A percentile compares a stretch with the other conserved stretches of the same genome.
These are phyloP conservation scores for Hymenopus coronatus DNA, from an alignment of 2,888 invertebrate genomes.

Conservation along the genomic window DNA sequence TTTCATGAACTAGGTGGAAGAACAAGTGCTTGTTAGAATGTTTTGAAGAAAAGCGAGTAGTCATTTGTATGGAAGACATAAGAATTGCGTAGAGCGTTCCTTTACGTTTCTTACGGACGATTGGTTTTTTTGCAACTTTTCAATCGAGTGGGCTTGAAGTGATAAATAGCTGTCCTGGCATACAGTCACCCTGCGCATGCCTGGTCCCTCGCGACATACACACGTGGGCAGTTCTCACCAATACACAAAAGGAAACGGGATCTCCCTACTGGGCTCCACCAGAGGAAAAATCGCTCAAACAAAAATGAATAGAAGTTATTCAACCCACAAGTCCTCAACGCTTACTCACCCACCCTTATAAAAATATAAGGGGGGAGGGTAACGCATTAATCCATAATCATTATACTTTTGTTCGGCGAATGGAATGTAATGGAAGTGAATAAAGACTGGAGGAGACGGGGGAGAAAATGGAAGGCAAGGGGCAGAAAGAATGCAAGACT, in stretches of 20 bases:
- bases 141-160: too few relatives aligned
- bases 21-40: too few relatives aligned
- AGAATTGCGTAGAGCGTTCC: too few relatives aligned
- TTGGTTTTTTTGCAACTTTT: too few relatives aligned
- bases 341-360: conserved; percentile 6
- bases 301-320: conserved; percentile 28
- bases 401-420: conserved; percentile 31
- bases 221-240: conserved; percentile 27
- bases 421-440: conserved; percentile 28
- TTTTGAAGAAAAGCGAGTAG: too few relatives aligned
- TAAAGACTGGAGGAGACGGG: conserved; percentile 16
- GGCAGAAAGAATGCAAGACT: conserved; percentile 23
- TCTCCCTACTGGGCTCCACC: background rate
- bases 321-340: background rate
- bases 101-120: too few relatives aligned
- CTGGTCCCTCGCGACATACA: too few relatives aligned
- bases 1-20: too few relatives aligned
- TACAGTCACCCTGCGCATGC: too few relatives aligned
- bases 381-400: conserved; percentile 33
- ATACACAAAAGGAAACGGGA: background rate
- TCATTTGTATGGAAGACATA: too few relatives aligned
- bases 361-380: conserved; percentile 22
- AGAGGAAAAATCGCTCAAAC: conserved; percentile 2
- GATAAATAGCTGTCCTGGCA: too few relatives aligned
- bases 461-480: background rate